phyloP scores from a whole-genome alignment of 2,797 vertebrate genomes.

The Chelon labrosus region DNA sequence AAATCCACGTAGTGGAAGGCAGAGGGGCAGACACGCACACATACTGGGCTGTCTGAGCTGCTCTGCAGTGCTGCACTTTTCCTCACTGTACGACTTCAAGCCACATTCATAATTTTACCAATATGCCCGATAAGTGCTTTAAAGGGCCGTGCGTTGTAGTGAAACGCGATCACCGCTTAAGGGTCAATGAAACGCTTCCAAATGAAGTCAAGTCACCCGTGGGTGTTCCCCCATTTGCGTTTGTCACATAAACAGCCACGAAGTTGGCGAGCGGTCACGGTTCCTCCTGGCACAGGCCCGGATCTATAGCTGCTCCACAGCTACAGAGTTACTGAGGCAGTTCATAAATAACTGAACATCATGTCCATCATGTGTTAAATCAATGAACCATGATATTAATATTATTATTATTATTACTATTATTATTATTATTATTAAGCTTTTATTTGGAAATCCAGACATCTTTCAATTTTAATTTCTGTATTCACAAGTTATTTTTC shows the following conservation, averaged over 20 bases:
- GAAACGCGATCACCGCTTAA: conserved; percentile 60
- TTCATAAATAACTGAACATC: not conserved
- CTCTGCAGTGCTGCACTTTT: not conserved
- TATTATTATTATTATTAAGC: not conserved
- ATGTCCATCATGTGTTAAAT: too few relatives aligned
- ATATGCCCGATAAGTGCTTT: conserved; percentile 53
- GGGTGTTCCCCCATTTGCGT: conserved; percentile 63
- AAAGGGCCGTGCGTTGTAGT: conserved; percentile 39
- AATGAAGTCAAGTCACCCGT: conserved; percentile 70
- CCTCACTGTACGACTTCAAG: conserved; percentile 9
- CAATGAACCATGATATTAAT: not conserved
- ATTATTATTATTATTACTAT: conserved; percentile 2
- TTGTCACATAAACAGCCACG: conserved; percentile 76
- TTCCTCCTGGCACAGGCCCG: conserved; percentile 60
- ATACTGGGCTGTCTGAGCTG: not conserved
- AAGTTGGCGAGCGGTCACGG: conserved; percentile 48
- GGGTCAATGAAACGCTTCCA: conserved; percentile 62
- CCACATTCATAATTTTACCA: conserved; percentile 44
- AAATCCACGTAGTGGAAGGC: conserved; percentile 11
- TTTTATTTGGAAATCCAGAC: not conserved
- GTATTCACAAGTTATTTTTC: not conserved
- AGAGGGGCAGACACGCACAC: not conserved
- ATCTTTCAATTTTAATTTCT: not conserved
- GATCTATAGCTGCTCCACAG: not conserved
- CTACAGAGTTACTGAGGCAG: not conserved